Base-by-base conservation (phyloP, 2,113 vertebrate species). In the Nannospalax galili region DNA sequence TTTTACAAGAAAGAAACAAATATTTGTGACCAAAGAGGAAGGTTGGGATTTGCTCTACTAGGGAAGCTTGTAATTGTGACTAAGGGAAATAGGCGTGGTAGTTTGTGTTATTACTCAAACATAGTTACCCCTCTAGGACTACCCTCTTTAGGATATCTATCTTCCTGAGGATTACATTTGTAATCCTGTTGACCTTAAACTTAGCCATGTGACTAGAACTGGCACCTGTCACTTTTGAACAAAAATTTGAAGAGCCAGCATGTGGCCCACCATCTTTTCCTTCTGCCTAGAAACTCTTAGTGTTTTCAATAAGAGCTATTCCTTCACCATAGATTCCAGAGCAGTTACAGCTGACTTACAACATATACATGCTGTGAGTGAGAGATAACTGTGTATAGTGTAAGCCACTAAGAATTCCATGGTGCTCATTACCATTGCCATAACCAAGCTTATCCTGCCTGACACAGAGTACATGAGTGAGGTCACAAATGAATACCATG, bases 1-100 rank as follows among this genome's bases (percentile, higher is more conserved):
- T n/a, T 91, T 69, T 86, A 11, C 65, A 92, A 42, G 77, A 85
- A 22, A 35, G 74, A 88, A 80, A 40, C 45, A 89, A 92, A 60
- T 74, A 75, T 69, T n/a, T 86, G 67, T 85, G 70, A 48, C 48
- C 62, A 45, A 70, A 22, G 24, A 52, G 24, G 17, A 69, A 48
- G 60, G 15, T 35, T 48, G 77, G 45, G 45, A 32, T 62, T 37
- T 35, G 17, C 48, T 70, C 30, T 35, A 67, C 69, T 16, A 60
- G 52, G 62, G 40, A 94, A 90, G 48, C 48, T 69, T 69, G 45
- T 69, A 22, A 60, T 52, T 70, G 14, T 56, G 30, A 81, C 24
- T 8, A 20, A 22, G 16, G 30, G 42, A 26, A 89, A 35, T 16
- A 35, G n/a, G 12, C n/a, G 26, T 26, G 14, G 20, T 90, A 60